A percentile compares a stretch with the other conserved stretches of the same genome.
Conservation (phyloP, 2,888 invertebrate genomes). For the Meghimatium bilineatum region DNA sequence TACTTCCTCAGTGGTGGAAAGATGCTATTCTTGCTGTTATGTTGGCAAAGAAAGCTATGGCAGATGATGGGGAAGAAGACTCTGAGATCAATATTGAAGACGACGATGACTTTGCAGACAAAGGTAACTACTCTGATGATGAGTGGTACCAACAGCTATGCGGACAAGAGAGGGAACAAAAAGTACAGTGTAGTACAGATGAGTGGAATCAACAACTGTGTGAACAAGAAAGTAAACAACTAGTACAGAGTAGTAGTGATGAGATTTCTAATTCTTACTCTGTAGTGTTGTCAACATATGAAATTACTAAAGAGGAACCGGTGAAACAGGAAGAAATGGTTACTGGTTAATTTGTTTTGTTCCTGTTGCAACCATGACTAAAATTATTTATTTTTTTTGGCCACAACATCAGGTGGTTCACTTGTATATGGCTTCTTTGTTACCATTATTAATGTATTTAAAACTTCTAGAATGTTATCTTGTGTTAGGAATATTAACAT, state of each 20-base stretch:
- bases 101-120: slow-evolving; percentile 41
- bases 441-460: too few relatives aligned
- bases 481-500: too few relatives aligned
- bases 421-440: background rate
- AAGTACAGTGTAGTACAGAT: background rate
- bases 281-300: background rate
- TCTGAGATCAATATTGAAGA: slow-evolving; percentile 18
- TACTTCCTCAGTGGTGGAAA: slow-evolving; percentile 46
- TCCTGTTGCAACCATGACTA: too few relatives aligned
- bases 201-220: background rate
- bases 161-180: background rate
- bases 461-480: too few relatives aligned
- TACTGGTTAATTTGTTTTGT: background rate
- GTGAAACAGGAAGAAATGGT: background rate
- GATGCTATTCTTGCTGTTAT: slow-evolving; percentile 43
- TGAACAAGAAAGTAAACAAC: background rate
- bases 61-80: slow-evolving; percentile 19
- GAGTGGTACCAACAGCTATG: slow-evolving; percentile 33
- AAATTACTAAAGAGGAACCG: background rate
- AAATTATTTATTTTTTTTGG: background rate
- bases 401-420: background rate
- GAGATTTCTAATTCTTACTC: background rate
- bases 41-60: slow-evolving; percentile 39
- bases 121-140: slow-evolving; percentile 48
- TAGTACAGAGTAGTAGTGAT: background rate